Percentiles rank a stretch among this genome's conserved stretches.
Evolutionary conservation across 2,113 vertebrate species (phyloP).

Genomic region (Petaurus breviceps): DNA sequence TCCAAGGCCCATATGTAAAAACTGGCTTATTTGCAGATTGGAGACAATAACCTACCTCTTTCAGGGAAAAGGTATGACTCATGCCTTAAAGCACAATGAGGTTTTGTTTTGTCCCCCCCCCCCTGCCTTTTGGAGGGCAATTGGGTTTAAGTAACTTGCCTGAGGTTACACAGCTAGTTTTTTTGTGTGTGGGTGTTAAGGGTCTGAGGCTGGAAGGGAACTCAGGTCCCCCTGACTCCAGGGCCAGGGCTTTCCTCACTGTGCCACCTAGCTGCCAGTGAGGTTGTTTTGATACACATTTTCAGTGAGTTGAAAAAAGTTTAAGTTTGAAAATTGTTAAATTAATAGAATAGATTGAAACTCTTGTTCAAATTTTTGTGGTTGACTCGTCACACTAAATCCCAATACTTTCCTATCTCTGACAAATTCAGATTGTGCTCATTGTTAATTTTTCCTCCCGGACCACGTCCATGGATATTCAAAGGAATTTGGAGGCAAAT

Average conservation of each 20-base stretch:
- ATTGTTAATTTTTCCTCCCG: slow-evolving; percentile 95
- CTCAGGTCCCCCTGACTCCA: no score
- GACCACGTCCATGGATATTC: slow-evolving; percentile 96
- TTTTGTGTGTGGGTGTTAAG: no score
- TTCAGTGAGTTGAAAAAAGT: fast-evolving
- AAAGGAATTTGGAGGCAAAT: slow-evolving; percentile 94
- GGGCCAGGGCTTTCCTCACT: no score
- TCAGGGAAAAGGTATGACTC: background rate
- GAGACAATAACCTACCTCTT: no score
- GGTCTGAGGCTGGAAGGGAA: no score
- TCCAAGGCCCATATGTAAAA: background rate
- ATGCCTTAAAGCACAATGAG: background rate
- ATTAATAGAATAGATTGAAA: background rate
- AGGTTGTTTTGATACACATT: background rate
- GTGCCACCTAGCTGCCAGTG: no score
- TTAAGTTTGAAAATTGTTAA: background rate
- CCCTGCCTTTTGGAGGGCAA: no score
- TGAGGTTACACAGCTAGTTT: no score
- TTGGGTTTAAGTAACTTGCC: no score
- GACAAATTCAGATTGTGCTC: slow-evolving; percentile 86
- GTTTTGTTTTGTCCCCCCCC: no score
- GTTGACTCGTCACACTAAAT: fast-evolving
- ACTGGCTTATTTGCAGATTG: background rate
- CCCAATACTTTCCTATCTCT: background rate
- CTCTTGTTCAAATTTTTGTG: fast-evolving